phyloP scores from a whole-genome alignment of 2,888 invertebrate species.

The Oscheius sp. region DNA sequence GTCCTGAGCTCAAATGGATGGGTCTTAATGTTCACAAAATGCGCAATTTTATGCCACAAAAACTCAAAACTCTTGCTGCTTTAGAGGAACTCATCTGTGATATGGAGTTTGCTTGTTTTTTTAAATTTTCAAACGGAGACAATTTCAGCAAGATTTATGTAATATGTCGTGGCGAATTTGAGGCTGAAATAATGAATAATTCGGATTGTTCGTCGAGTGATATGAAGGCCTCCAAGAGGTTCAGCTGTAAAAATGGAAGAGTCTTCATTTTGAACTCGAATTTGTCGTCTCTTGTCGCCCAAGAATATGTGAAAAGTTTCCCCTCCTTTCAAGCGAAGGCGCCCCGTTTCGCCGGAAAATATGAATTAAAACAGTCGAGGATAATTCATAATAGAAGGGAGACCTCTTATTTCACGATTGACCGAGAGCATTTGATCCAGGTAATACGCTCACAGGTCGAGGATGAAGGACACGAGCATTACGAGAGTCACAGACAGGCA shows the following conservation, averaged over 20 bases:
- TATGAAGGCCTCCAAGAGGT: not conserved
- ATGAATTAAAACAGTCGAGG: not conserved
- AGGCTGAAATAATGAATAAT: not conserved
- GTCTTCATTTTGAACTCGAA: not conserved
- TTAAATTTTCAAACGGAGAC: not conserved
- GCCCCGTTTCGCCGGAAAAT: not conserved
- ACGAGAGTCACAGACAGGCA: too few species aligned
- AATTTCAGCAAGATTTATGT: conserved; percentile 1
- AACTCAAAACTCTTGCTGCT: not conserved
- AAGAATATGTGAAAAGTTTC: not conserved
- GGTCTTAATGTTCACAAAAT: conserved; percentile 14
- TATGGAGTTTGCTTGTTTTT: not conserved
- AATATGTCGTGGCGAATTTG: conserved; percentile 2
- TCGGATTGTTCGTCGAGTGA: conserved; percentile 1
- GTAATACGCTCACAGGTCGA: too few species aligned
- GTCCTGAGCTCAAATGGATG: conserved; percentile 7
- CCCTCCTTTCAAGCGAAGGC: not conserved
- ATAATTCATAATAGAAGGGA: not conserved
- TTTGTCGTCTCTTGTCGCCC: not conserved
- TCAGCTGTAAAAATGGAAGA: not conserved
- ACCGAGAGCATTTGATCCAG: not conserved
- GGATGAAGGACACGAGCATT: too few species aligned
- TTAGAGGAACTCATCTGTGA: not conserved
- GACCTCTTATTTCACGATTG: not conserved
- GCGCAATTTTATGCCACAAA: not conserved